Base-by-base conservation (phyloP, 2,888 invertebrate genomes). In the Pristionchus mayeri region DNA sequence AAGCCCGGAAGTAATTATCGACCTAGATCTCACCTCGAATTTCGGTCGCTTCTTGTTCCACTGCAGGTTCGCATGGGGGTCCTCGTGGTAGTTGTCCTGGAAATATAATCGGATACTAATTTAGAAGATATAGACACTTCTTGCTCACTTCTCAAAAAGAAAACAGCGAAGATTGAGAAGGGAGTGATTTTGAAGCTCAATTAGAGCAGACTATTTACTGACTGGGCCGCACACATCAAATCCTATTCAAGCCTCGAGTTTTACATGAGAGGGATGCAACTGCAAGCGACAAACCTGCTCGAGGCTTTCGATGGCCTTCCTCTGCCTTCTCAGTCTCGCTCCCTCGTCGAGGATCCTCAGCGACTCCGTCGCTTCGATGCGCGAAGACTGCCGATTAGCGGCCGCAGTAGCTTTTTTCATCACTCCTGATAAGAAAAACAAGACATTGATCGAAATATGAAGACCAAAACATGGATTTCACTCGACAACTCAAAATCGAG, bases 21-120 rank as follows among this genome's bases (percentile, higher is more conserved):
- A 21, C 21, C 11, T 54, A 4, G 4, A 21, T 54, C 21, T 54
- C 21, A 80, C 84, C 75, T 84, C 84, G 34, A 84, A 84, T 13
- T 84, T 84, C 0, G 84, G 84, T 57, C 84, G n/a, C 37, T 84
- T 71, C 54, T 84, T 84, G 75, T 84, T 30, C 84, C 84, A 84
- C 21, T 71, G 71, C 21, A 84, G 52, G 7, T 84, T 67, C 16
- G 84, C 84, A 27, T 84, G 84, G 16, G 84, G 84, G 21, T 84
- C 84, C 24, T 71, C 71, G n/a, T 84, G 84, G 37, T 44, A 71
- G 52, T 84, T 84, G 54, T 84, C 84, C 84, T 82, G 44, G 1
- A 76, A 48, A 44, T 44, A 13, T 13, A 44, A 44, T 9, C 44
- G 13, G 44, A 44, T 44, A 44, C 13, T 44, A 18, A 63, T n/a